Evolutionary conservation across 2,113 vertebrate genomes (phyloP), one percentile per base, ranked within the genome.

Genomic region (Dascyllus trimaculatus): DNA sequence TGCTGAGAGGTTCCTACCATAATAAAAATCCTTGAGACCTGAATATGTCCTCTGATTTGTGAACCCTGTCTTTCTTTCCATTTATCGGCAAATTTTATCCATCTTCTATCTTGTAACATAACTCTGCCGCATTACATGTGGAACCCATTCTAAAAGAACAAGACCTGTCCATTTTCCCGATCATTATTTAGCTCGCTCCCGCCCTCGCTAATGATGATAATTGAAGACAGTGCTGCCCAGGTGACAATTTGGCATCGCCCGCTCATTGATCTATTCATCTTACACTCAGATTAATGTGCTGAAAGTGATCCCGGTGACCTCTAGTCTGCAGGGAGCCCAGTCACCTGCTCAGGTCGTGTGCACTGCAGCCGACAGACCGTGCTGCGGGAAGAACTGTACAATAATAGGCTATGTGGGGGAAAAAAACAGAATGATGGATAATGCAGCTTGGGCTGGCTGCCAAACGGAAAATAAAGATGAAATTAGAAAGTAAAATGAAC

Each of bases 401-500:
- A 25, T 10, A 54, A 43, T 61, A 2, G 19, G 35, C 26, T 29
- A 18, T 56, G 29, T 13, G 40, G 11, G 15, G 15, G 38, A 43
- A 22, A 71, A 54, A 29, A 13, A 57, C 0, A 43, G 13, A 43
- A 15, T 22, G 61, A 78, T 26, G 65, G 51, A 81, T 84, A 67
- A 71, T 82, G 54, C 19, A 21, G 59, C 38, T 75, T 0, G 0
- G 84, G 81, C 66, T 1, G 51, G 2, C 58, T 61, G 78, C 87
- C 86, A 85, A 84, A 70, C 62, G 43, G 72, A 80, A 71, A 84
- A 84, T 74, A 77, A 82, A 85, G 69, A 89, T 62, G 72, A 74
- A 81, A 87, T 84, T 85, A 83, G 63, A 79, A 82, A 83, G 71
- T 86, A 62, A 83, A 86, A 80, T 48, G 46, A 74, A 74, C 78